phyloP scores from a whole-genome alignment of 1,140 invertebrate genomes.

The Anastrepha obliqua region DNA sequence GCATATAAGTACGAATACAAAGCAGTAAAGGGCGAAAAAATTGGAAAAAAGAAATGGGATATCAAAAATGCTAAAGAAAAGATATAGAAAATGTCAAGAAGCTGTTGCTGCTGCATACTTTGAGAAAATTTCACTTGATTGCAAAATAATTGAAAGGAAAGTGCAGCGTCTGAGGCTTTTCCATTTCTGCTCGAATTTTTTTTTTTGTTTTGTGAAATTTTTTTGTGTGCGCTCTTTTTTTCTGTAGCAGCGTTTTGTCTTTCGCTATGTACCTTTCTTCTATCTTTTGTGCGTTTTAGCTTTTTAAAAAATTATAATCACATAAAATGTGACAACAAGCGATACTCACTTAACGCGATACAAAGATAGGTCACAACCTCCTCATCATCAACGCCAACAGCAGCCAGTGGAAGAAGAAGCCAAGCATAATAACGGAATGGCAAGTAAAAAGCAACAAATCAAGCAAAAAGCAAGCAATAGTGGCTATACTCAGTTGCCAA shows the following conservation, averaged over 20 bases:
- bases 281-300: conserved; percentile 49
- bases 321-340: conserved; percentile 42
- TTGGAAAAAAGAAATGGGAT: conserved; percentile 20
- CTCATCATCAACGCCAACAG: conserved; percentile 14
- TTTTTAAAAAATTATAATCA: conserved; percentile 55
- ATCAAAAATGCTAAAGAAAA: conserved; percentile 31
- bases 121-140: conserved; percentile 53
- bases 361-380: conserved; percentile 58
- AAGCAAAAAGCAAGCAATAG: neutral
- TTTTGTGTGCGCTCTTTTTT: neutral
- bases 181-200: neutral
- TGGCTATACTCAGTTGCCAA: neutral
- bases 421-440: neutral
- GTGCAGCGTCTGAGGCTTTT: conserved; percentile 27
- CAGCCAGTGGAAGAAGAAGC: neutral
- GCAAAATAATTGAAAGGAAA: conserved; percentile 58
- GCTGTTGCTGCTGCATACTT: conserved; percentile 10
- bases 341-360: conserved; percentile 49
- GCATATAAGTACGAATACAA: neutral
- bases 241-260: neutral
- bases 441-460: conserved; percentile 24
- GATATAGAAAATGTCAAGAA: conserved; percentile 33
- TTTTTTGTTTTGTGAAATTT: neutral
- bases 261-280: neutral
- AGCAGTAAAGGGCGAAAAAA: conserved; percentile 19